Evolutionary conservation across 2,797 vertebrate species (phyloP).

Genomic region (Cynopterus sphinx): DNA sequence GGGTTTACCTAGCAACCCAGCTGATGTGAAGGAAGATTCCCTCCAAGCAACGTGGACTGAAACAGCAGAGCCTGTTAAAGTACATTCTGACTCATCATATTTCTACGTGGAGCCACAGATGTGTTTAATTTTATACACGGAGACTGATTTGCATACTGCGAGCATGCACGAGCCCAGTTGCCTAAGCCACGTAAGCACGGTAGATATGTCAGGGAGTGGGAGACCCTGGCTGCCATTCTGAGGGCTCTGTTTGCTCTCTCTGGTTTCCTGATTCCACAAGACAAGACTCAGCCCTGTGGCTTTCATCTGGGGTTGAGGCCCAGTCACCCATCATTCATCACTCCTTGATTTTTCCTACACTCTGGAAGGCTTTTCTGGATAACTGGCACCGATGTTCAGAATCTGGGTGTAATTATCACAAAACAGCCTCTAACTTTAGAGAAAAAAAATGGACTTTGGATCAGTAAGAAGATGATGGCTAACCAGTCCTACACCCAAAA

Average conservation of each 20-base stretch:
- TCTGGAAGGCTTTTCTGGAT: constrained; percentile 39
- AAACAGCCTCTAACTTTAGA: constrained; percentile 47
- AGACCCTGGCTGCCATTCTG: neutral
- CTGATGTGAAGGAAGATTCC: neutral
- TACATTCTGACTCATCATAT: constrained; percentile 55
- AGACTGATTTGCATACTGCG: neutral
- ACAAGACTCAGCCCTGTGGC: neutral
- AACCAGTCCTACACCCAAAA: constrained; percentile 67
- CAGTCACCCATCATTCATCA: neutral
- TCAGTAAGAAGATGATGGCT: constrained; percentile 58
- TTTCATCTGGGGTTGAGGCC: neutral
- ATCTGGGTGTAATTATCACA: constrained; percentile 50
- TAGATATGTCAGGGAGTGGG: neutral
- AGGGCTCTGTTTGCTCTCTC: neutral
- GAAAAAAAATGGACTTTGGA: constrained; percentile 32
- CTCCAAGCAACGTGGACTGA: neutral
- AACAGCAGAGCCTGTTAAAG: neutral
- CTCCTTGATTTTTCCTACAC: neutral
- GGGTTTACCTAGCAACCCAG: constrained; percentile 36
- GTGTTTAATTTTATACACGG: constrained; percentile 60
- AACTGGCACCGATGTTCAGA: constrained; percentile 18
- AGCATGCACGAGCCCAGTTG: constrained; percentile 40
- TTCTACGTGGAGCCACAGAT: constrained; percentile 59
- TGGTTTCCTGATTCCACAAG: constrained; percentile 5
- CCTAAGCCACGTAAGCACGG: neutral